Conservation (phyloP, 2,113 vertebrate species). For the Microcebus griseorufus region DNA sequence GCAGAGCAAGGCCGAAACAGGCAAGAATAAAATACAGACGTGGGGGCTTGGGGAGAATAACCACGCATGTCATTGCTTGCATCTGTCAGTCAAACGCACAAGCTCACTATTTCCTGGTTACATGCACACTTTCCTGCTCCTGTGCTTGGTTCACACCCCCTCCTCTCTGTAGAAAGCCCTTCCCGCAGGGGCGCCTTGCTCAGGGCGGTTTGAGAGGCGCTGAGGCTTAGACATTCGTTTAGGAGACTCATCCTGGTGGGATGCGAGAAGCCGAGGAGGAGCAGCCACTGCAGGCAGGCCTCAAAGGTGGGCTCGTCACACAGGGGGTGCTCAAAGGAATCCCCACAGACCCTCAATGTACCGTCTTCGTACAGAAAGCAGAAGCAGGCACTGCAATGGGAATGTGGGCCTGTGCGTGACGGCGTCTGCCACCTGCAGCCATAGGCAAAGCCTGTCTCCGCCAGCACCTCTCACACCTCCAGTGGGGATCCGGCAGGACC, state of each 20-base stretch:
- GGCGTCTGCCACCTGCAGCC: neutral
- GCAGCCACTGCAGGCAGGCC: neutral
- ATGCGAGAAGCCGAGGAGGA: neutral
- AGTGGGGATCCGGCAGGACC: neutral
- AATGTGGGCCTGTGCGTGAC: neutral
- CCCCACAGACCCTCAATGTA: neutral
- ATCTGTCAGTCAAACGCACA: neutral
- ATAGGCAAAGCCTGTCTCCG: neutral
- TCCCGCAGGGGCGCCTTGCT: neutral
- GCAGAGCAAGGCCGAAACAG: neutral
- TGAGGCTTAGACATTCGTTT: neutral
- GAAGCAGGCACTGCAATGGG: neutral
- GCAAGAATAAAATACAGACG: neutral
- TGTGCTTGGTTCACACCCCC: neutral
- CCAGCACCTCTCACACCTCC: neutral
- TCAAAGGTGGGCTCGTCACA: neutral
- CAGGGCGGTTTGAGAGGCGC: neutral
- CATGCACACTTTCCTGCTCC: neutral
- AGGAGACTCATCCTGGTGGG: neutral
- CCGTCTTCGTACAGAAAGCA: neutral
- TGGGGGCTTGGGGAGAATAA: neutral
- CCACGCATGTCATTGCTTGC: neutral
- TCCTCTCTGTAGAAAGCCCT: neutral
- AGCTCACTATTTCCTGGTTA: neutral
- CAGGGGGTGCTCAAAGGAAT: neutral